These are phyloP conservation scores for Sitobion miscanthi DNA, from an alignment of 1,140 invertebrate genomes.

Conservation along the genomic window DNA sequence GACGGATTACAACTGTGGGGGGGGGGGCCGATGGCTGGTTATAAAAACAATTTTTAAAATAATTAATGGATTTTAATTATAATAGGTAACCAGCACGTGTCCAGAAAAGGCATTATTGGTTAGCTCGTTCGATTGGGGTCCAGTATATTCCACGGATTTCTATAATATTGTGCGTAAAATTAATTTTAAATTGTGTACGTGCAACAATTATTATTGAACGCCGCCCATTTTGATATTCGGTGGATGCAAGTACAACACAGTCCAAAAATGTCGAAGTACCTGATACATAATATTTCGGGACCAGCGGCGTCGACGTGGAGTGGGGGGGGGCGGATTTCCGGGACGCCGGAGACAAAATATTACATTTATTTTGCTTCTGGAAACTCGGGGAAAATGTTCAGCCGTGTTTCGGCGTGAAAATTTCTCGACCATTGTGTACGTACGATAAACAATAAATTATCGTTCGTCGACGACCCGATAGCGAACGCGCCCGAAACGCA, in stretches of 20 bases:
- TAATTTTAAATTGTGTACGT: not conserved
- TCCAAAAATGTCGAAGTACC: not conserved
- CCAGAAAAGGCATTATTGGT: not conserved
- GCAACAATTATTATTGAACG: too few relatives aligned
- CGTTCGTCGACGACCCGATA: not conserved
- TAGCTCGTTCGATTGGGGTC: not conserved
- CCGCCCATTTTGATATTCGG: too few relatives aligned
- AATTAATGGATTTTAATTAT: too few relatives aligned
- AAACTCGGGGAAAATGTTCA: not conserved
- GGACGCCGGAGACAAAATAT: not conserved
- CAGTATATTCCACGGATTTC: not conserved
- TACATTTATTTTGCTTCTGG: not conserved
- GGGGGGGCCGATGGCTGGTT: too few relatives aligned
- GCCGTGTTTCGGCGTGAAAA: not conserved
- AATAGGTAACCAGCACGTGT: too few relatives aligned
- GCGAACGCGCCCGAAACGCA: not conserved
- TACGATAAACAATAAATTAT: conserved; percentile 12
- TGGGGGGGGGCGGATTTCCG: not conserved
- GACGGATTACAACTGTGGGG: too few relatives aligned
- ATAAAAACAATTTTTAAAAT: too few relatives aligned
- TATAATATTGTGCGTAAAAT: not conserved
- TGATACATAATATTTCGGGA: not conserved
- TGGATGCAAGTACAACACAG: too few relatives aligned
- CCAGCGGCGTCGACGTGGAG: not conserved
- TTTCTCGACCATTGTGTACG: not conserved